These are phyloP conservation scores for Ceratosolen solmsi DNA, from an alignment of 1,140 invertebrate species.

Conservation along the genomic window DNA sequence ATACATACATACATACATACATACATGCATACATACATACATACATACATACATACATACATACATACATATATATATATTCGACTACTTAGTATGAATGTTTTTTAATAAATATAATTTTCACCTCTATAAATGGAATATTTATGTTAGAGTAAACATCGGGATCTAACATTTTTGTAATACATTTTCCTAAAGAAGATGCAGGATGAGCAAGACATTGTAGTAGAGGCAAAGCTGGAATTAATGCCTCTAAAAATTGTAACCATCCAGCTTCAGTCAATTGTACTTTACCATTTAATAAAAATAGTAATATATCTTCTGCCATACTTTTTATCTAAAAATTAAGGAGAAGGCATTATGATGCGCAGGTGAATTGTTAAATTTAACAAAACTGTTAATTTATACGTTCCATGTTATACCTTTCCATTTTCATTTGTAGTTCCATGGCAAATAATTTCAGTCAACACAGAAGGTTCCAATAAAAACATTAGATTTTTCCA, in stretches of 20 bases:
- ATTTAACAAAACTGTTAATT: not conserved
- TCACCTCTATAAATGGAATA: conserved; percentile 73
- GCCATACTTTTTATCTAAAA: conserved; percentile 74
- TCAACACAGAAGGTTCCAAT: conserved; percentile 74
- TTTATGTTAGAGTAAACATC: conserved; percentile 76
- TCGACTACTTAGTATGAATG: not conserved
- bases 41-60: no score
- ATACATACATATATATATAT: no score
- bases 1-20: no score
- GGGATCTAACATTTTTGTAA: conserved; percentile 78
- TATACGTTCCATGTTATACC: conserved; percentile 51
- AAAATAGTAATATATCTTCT: conserved; percentile 76
- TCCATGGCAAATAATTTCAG: conserved; percentile 79
- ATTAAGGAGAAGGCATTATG: conserved; percentile 11
- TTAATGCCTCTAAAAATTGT: conserved; percentile 73
- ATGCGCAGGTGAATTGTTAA: not conserved
- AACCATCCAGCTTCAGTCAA: conserved; percentile 77
- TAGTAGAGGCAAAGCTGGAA: conserved; percentile 75
- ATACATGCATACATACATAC: no score
- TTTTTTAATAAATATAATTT: not conserved
- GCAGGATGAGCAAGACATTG: conserved; percentile 68
- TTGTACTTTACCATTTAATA: conserved; percentile 77
- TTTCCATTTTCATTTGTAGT: conserved; percentile 69
- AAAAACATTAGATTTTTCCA: conserved; percentile 73
- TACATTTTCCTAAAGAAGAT: conserved; percentile 73